A percentile compares a stretch with the other conserved stretches of the same genome.
phyloP scores from a whole-genome alignment of 2,113 vertebrate species.

The Catagonus wagneri region DNA sequence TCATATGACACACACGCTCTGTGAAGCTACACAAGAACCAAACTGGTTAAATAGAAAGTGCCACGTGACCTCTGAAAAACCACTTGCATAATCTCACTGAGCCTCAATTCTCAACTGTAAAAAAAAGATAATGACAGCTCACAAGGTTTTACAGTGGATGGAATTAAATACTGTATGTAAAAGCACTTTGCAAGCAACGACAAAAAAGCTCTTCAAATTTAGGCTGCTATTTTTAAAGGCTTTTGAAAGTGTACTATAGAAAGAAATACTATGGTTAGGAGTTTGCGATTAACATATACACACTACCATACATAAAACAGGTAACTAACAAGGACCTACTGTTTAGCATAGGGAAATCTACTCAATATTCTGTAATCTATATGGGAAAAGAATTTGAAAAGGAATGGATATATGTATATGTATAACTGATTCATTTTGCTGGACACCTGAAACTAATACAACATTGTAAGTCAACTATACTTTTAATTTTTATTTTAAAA shows the following conservation, averaged over 20 bases:
- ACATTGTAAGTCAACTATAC: no score
- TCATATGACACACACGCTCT: conserved; percentile 48
- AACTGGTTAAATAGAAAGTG: conserved; percentile 47
- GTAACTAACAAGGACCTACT: no score
- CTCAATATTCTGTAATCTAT: no score
- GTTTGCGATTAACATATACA: no score
- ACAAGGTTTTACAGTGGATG: conserved; percentile 41
- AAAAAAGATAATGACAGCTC: conserved; percentile 59
- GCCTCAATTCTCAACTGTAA: conserved; percentile 68
- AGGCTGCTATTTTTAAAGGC: conserved; percentile 18
- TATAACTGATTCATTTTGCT: no score
- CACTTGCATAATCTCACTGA: conserved; percentile 58
- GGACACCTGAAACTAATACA: no score
- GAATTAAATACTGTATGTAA: conserved; percentile 23
- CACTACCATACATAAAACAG: no score
- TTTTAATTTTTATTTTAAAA: no score
- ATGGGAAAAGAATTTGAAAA: no score
- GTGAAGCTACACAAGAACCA: conserved; percentile 32
- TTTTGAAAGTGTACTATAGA: conserved; percentile 38
- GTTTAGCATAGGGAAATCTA: no score
- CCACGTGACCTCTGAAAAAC: conserved; percentile 49
- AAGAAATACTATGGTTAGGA: not conserved
- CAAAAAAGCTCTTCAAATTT: conserved; percentile 22
- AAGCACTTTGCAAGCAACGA: conserved; percentile 20
- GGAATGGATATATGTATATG: no score